Evolutionary conservation across 2,888 invertebrate species (phyloP), one percentile per base, ranked within the genome.

Genomic region (Ectemnius continuus): DNA sequence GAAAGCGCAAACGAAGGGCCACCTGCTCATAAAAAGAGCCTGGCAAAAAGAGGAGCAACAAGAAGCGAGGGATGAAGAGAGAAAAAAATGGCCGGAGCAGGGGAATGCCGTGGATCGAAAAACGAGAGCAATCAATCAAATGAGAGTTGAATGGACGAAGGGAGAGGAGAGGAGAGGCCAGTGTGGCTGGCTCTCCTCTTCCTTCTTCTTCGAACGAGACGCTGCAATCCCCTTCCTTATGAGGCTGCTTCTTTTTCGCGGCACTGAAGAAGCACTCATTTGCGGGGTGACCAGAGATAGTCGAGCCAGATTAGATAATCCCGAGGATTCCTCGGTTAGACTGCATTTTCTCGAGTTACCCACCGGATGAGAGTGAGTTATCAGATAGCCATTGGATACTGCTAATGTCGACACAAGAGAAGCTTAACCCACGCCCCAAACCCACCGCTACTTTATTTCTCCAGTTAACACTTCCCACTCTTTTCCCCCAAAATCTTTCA

Each of bases 61-160:
- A 61, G 47, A 23, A 47, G 14, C 23, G 36, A 36, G 36, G 11
- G 36, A 48, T 13, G 36, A 23, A 64, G 20, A 61, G 56, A 59
- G 66, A 61, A 48, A 64, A 67, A 48, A 71, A 67, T 52, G 52
- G 11, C 36, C 36, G 36, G 52, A 45, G 58, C 8, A 58, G 46
- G 16, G 57, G 20, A 11, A 65, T 23, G 20, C 61, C n/a, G 8
- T 3, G 11, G 56, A 20, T 47, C 48, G 26, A 71, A 58, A 45
- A 62, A 62, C 61, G 47, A 70, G 61, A 62, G 67, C 48, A 28
- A 61, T 77, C 72, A 70, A 78, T 77, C 69, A 72, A 76, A 77
- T 62, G 61, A 76, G 71, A 70, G 56, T 47, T 70, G 71, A 59
- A 66, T 61, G 62, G n/a, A 48, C 2, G 60, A 28, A 61, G 56